Evolutionary conservation across 2,888 invertebrate species (phyloP).

Genomic region (Cordylochernes scorpioides): DNA sequence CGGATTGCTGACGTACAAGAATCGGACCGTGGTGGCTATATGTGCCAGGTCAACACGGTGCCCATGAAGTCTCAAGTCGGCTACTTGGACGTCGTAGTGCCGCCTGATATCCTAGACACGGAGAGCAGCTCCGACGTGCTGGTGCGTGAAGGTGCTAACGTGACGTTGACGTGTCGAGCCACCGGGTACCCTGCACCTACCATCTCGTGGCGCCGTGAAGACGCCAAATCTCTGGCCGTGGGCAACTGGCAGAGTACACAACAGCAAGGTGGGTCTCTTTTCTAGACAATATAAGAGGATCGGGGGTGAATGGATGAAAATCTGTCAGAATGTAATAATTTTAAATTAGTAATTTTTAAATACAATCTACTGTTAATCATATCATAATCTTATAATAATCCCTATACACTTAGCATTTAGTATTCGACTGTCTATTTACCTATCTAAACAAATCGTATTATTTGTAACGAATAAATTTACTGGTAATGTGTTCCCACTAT

Average conservation of each 20-base stretch:
- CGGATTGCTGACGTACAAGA: conserved; percentile 73
- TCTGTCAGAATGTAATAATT: no score
- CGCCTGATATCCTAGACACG: conserved; percentile 60
- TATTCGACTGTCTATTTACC: no score
- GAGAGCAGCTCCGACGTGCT: conserved; percentile 77
- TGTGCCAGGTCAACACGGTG: conserved; percentile 42
- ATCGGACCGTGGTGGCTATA: conserved; percentile 42
- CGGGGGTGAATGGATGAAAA: no score
- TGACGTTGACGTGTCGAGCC: conserved; percentile 59
- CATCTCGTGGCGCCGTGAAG: conserved; percentile 78
- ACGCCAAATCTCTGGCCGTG: conserved; percentile 55
- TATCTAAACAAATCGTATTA: no score
- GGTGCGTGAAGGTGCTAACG: conserved; percentile 64
- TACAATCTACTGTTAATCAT: no score
- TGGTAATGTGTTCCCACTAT: no score
- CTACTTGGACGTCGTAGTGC: conserved; percentile 61
- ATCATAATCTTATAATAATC: no score
- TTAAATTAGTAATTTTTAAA: no score
- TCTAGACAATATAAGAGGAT: no score
- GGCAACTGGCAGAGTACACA: conserved; percentile 32
- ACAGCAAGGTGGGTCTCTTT: conserved; percentile 3
- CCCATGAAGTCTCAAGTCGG: conserved; percentile 74
- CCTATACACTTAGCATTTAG: no score
- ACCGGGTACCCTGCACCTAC: conserved; percentile 43
- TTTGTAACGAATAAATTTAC: no score